phyloP scores from a whole-genome alignment of 35 echinoderm and acorn worm genomes.

The Stichopus chloronotus region DNA sequence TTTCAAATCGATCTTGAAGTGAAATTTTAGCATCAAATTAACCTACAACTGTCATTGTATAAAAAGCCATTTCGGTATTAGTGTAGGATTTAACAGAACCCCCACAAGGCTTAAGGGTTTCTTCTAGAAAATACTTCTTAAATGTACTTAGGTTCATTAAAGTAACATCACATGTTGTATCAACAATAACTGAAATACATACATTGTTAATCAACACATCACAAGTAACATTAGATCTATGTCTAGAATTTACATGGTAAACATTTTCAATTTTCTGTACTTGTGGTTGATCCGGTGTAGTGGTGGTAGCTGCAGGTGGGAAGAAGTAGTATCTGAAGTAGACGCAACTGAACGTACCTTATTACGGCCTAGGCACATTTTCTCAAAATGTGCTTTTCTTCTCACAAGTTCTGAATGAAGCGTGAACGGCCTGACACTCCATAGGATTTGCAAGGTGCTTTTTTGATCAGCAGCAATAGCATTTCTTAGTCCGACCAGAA shows the following conservation, averaged over 20 bases:
- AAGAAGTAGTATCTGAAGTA: no score
- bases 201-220: no score
- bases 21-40: constrained; percentile 49
- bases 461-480: background rate
- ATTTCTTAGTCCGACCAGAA: background rate
- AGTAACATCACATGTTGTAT: no score
- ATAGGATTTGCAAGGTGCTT: background rate
- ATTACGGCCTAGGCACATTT: constrained; percentile 45
- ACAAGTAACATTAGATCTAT: no score
- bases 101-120: no score
- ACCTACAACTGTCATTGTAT: no score
- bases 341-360: no score
- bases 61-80: constrained; percentile 42
- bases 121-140: no score
- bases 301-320: background rate
- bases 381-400: constrained; percentile 19
- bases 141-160: no score
- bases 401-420: background rate
- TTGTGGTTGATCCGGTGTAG: background rate
- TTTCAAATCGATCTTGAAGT: constrained; percentile 62
- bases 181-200: no score
- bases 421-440: background rate
- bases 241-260: no score
- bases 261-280: background rate
- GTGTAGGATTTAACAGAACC: background rate